A percentile compares a stretch with the other conserved stretches of the same genome.
Evolutionary conservation across 2,797 vertebrate genomes (phyloP).

Genomic region (Cottoperca gobio): DNA sequence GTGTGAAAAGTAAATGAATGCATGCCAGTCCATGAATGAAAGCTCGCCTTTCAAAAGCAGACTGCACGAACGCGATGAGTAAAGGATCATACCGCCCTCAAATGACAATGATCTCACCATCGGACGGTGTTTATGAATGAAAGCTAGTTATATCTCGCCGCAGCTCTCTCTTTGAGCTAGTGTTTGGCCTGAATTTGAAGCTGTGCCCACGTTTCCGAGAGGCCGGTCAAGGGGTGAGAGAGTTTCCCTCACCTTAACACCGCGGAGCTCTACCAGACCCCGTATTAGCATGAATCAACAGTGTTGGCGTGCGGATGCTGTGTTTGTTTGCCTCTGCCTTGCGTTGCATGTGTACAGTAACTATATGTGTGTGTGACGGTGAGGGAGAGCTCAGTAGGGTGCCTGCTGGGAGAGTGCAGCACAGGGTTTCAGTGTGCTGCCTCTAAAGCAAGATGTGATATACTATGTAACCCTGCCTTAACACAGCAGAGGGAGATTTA

Average conservation of each 20-base stretch:
- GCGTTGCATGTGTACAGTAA: slow-evolving; percentile 49
- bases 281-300: slow-evolving; percentile 70
- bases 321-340: slow-evolving; percentile 58
- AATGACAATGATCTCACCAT: slow-evolving; percentile 55
- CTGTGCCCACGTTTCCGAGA: slow-evolving; percentile 60
- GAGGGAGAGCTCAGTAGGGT: slow-evolving; percentile 30
- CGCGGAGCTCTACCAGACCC: slow-evolving; percentile 16
- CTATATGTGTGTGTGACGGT: slow-evolving; percentile 15
- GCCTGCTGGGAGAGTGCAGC: slow-evolving; percentile 30
- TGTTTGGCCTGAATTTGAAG: slow-evolving; percentile 53
- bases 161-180: slow-evolving; percentile 40
- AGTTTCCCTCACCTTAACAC: slow-evolving; percentile 65
- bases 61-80: slow-evolving; percentile 13
- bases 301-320: slow-evolving; percentile 41
- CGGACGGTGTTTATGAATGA: slow-evolving; percentile 55
- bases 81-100: slow-evolving; percentile 40
- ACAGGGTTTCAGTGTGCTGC: slow-evolving; percentile 58
- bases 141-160: slow-evolving; percentile 23
- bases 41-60: slow-evolving; percentile 25
- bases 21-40: slow-evolving; percentile 33
- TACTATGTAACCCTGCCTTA: slow-evolving; percentile 18
- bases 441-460: slow-evolving; percentile 31
- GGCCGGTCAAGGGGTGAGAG: slow-evolving; percentile 68
- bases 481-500: slow-evolving; percentile 32
- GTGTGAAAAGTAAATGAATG: background rate